A percentile compares a stretch with the other conserved stretches of the same genome.
Conservation (phyloP, 2,113 vertebrate species). For the Chionodraco myersi region DNA sequence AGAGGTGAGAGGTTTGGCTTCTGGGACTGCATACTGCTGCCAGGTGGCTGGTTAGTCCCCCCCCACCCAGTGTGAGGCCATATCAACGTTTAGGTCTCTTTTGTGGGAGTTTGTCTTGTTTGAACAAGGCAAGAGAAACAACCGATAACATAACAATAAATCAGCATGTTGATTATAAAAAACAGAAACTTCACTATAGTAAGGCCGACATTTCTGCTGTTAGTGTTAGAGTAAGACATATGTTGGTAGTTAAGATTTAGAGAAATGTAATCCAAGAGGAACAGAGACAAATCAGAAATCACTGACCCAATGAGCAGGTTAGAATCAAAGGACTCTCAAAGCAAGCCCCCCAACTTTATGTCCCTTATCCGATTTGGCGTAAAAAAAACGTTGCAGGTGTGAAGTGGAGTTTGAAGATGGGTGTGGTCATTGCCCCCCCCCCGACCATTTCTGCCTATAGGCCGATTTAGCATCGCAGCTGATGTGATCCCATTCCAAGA, state of each 20-base stretch:
- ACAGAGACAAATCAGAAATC: neutral
- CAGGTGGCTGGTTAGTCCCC: slow-evolving; percentile 57
- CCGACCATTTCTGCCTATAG: neutral
- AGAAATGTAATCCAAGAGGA: neutral
- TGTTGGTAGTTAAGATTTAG: neutral
- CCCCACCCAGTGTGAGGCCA: slow-evolving; percentile 11
- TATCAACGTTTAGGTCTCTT: slow-evolving; percentile 20
- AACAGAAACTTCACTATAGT: neutral
- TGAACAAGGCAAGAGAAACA: slow-evolving; percentile 7
- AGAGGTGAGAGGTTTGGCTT: slow-evolving; percentile 47
- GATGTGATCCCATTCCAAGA: no score
- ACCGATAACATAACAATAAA: slow-evolving; percentile 7
- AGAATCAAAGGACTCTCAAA: neutral
- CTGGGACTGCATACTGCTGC: slow-evolving; percentile 42
- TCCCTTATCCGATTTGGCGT: no score
- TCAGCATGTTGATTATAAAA: neutral
- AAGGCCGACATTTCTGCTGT: neutral
- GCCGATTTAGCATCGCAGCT: no score
- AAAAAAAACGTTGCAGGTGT: no score
- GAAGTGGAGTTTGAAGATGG: no score
- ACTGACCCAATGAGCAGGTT: neutral
- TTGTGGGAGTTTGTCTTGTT: slow-evolving; percentile 34
- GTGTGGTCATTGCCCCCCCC: no score
- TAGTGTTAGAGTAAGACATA: neutral
- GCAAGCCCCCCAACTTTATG: no score